A percentile compares a stretch with the other conserved stretches of the same genome.
Evolutionary conservation across 2,888 invertebrate genomes (phyloP).

Genomic region (Acanthosepion pharaonis): DNA sequence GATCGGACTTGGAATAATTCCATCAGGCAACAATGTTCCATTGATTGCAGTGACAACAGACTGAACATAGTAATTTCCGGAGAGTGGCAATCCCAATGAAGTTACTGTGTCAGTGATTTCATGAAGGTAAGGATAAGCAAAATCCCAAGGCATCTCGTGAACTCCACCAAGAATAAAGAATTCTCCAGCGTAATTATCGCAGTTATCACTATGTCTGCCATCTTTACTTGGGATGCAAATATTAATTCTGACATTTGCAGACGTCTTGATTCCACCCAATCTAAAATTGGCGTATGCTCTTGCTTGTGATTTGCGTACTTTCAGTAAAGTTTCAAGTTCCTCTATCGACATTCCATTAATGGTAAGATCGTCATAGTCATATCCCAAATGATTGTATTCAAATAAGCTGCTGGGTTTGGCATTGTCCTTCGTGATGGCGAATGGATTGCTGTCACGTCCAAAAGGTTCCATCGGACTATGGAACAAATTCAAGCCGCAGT

Average conservation of each 20-base stretch:
- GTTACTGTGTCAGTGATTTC: conserved; percentile 53
- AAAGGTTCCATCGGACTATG: conserved; percentile 49
- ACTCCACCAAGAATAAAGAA: conserved; percentile 56
- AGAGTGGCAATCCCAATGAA: conserved; percentile 46
- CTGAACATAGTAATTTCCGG: conserved; percentile 51
- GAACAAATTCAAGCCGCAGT: conserved; percentile 52
- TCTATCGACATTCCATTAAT: conserved; percentile 51
- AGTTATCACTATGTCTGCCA: conserved; percentile 39
- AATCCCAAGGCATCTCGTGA: conserved; percentile 54
- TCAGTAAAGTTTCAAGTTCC: conserved; percentile 50
- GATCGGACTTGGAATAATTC: conserved; percentile 49
- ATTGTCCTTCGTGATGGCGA: conserved; percentile 50
- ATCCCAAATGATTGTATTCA: conserved; percentile 49
- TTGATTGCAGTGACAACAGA: conserved; percentile 52
- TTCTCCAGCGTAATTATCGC: conserved; percentile 52
- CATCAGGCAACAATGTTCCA: conserved; percentile 50
- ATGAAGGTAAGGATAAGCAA: conserved; percentile 50
- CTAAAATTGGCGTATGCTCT: conserved; percentile 53
- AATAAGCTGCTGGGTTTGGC: conserved; percentile 49
- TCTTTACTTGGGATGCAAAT: conserved; percentile 47
- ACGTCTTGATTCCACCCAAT: conserved; percentile 51
- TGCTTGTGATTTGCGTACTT: conserved; percentile 49
- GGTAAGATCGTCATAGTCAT: conserved; percentile 52
- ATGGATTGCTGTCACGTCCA: conserved; percentile 52
- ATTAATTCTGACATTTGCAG: conserved; percentile 52